phyloP scores from a whole-genome alignment of 2,888 invertebrate species.

The Atrina japonica region DNA sequence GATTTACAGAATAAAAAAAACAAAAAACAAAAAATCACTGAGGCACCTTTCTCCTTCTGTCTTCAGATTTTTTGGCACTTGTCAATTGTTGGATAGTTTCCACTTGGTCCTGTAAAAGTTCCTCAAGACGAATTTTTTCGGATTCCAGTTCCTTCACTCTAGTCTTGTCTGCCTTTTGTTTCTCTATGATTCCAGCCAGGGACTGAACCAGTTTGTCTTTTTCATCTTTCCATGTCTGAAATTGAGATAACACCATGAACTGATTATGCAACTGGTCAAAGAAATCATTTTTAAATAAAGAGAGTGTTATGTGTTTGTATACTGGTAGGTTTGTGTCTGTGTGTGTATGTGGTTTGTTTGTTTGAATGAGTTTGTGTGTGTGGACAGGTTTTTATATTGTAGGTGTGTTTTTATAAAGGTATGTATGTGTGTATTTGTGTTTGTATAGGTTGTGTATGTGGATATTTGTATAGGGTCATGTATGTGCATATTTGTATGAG shows the following conservation, averaged over 20 bases:
- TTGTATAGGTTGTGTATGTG: too few relatives aligned
- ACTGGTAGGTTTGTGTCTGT: too few relatives aligned
- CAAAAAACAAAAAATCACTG: background rate
- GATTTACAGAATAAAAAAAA: background rate
- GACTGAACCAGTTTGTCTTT: conserved; percentile 64
- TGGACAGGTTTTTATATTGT: background rate
- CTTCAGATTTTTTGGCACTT: background rate
- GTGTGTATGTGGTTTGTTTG: too few relatives aligned
- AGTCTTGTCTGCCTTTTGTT: conserved; percentile 61
- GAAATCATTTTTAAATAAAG: too few relatives aligned
- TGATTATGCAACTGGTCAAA: too few relatives aligned
- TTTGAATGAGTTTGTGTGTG: background rate
- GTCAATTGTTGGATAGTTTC: conserved; percentile 47
- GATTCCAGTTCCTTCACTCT: conserved; percentile 53
- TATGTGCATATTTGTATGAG: too few relatives aligned
- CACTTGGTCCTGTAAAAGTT: conserved; percentile 41
- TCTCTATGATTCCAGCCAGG: conserved; percentile 61
- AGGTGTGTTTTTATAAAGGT: too few relatives aligned
- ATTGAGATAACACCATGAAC: background rate
- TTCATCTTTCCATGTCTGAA: conserved; percentile 62
- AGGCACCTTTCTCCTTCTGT: conserved; percentile 39
- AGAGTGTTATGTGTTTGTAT: too few relatives aligned
- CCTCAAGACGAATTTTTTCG: conserved; percentile 42
- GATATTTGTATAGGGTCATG: too few relatives aligned
- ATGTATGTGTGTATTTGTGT: too few relatives aligned